Base-by-base conservation (phyloP, 2,797 vertebrate genomes). In the Hapalemur alaotrensis region DNA sequence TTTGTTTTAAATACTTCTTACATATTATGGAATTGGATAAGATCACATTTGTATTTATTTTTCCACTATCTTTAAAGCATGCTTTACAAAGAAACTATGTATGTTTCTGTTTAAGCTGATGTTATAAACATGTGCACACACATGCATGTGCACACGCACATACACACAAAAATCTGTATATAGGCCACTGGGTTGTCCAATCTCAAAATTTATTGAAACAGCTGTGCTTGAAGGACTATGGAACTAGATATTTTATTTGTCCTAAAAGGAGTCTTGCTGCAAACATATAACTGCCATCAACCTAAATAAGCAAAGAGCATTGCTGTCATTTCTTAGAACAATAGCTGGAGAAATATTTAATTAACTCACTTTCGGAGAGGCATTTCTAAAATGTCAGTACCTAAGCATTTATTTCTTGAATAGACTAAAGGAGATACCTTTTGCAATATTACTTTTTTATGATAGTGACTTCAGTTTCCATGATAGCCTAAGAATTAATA, bases 301-400 rank as follows among this genome's bases (percentile, higher is more conserved):
- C 35, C 23, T 9, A 81, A 22, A 95, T n/a, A 91, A 32, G 3
- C 5, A 30, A 38, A 81, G 15, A 92, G 3, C 11, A 59, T 18
- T 75, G 0, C 0, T 23, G 0, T 4, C 3, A 1, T 88, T 61
- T 73, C 20, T 15, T 0, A 1, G 41, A 82, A 30, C 20, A 0
- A 0, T 65, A 48, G 18, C 7, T 1, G 41, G 30, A 32, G 23
- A 73, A 11, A 6, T n/a, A 25, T 0, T n/a, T 46, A 9, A 28
- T 22, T 82, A 4, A 22, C 72, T 54, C 67, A 14, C 0, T 6
- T 78, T 52, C 7, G 0, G 35, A 88, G 18, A 46, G 17, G 32
- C 35, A 85, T 48, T 93, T 85, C 35, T 28, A 48, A 30, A 91
- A 61, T 46, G 43, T 83, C 79, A 10, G 43, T 83, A 86, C 15